Percentiles rank a stretch among this genome's conserved stretches.
Evolutionary conservation across 2,888 invertebrate species (phyloP).

Genomic region (Axea sp.): DNA sequence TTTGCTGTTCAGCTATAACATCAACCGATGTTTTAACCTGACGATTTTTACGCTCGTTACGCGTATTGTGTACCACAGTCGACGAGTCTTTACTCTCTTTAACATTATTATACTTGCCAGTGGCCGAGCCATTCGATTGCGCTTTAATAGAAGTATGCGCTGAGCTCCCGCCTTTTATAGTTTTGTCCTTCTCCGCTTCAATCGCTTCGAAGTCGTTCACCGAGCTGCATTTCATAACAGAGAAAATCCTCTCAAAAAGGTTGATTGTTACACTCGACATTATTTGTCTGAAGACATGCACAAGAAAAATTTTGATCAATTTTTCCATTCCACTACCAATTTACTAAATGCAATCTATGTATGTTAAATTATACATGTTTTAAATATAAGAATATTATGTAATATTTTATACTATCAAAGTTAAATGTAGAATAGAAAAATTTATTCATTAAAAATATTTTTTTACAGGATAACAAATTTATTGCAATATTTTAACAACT

Average conservation of each 20-base stretch:
- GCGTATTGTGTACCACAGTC: conserved; percentile 72
- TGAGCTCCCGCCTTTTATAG: conserved; percentile 73
- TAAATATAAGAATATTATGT: too few relatives aligned
- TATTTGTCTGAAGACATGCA: conserved; percentile 37
- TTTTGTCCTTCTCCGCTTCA: conserved; percentile 80
- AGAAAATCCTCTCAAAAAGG: conserved; percentile 53
- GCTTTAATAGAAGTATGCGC: conserved; percentile 74
- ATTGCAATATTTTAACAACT: too few relatives aligned
- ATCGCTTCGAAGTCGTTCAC: conserved; percentile 80
- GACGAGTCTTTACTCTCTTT: conserved; percentile 78
- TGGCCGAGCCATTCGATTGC: conserved; percentile 77
- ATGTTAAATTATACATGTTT: neutral
- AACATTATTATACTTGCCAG: conserved; percentile 76
- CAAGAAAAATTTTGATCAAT: conserved; percentile 35
- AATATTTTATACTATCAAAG: conserved; percentile 22
- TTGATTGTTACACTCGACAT: conserved; percentile 28
- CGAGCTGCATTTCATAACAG: conserved; percentile 72
- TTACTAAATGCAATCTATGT: conserved; percentile 13
- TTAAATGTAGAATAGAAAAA: conserved; percentile 40
- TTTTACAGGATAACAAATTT: too few relatives aligned
- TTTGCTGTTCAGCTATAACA: conserved; percentile 75
- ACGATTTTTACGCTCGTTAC: conserved; percentile 78
- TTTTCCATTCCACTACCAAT: conserved; percentile 31
- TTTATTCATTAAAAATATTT: conserved; percentile 14
- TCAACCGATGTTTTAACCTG: conserved; percentile 78